These are phyloP conservation scores for Scotopteryx bipunctaria DNA, from an alignment of 2,888 invertebrate species.

Conservation along the genomic window DNA sequence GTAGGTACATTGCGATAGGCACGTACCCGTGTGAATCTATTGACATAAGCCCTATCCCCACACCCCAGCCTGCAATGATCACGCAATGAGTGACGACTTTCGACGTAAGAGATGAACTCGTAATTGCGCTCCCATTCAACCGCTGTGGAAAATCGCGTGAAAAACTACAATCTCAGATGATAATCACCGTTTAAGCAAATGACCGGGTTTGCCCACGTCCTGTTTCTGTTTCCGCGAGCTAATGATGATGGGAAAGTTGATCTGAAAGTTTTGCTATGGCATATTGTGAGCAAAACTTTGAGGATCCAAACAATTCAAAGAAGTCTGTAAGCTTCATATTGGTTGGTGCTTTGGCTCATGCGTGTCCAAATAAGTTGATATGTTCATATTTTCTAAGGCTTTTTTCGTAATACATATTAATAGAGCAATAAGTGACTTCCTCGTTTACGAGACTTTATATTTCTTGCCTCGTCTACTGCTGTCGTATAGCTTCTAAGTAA, in stretches of 20 bases:
- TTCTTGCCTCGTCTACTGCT: too few relatives aligned
- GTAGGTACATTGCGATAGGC: not conserved
- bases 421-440: too few relatives aligned
- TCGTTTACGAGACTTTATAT: too few relatives aligned
- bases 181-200: slow-evolving; percentile 38
- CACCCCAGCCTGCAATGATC: slow-evolving; percentile 29
- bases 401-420: too few relatives aligned
- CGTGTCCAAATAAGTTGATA: too few relatives aligned
- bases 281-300: not conserved
- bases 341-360: too few relatives aligned
- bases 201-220: slow-evolving; percentile 62
- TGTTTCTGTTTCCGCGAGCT: slow-evolving; percentile 45
- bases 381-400: too few relatives aligned
- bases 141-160: slow-evolving; percentile 42
- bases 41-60: slow-evolving; percentile 22
- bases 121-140: slow-evolving; percentile 37
- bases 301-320: too few relatives aligned
- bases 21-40: slow-evolving; percentile 10
- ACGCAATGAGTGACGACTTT: slow-evolving; percentile 59
- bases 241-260: slow-evolving; percentile 24
- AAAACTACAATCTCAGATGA: slow-evolving; percentile 44
- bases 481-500: not conserved
- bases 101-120: slow-evolving; percentile 30
- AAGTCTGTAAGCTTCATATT: too few relatives aligned
- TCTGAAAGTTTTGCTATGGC: not conserved